Percentiles rank a stretch among this genome's conserved stretches.
Evolutionary conservation across 1,140 invertebrate species (phyloP).

Genomic region (Dinoponera quadriceps): DNA sequence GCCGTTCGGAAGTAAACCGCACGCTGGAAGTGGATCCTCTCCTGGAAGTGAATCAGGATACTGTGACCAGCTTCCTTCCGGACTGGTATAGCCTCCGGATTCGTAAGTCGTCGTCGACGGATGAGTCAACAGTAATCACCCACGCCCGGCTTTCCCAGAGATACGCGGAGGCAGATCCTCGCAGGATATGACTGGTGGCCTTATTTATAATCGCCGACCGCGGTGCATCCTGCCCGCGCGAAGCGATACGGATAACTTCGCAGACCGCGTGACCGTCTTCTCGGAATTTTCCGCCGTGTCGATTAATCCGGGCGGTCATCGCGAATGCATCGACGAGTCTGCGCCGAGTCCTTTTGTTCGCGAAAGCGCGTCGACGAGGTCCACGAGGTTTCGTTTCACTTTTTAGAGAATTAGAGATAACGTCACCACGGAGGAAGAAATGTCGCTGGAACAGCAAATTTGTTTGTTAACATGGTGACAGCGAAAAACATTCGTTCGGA

Average conservation of each 20-base stretch:
- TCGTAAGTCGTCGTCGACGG: slow-evolving; percentile 1
- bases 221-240: slow-evolving; percentile 56
- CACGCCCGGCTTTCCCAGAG: slow-evolving; percentile 51
- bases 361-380: too few relatives aligned
- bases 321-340: too few relatives aligned
- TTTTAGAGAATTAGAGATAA: too few relatives aligned
- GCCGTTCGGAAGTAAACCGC: slow-evolving; percentile 54
- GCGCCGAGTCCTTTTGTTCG: too few relatives aligned
- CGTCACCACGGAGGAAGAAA: too few relatives aligned
- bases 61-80: slow-evolving; percentile 20
- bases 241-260: slow-evolving; percentile 9
- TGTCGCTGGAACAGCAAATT: too few relatives aligned
- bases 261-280: slow-evolving; percentile 22
- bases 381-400: too few relatives aligned
- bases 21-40: too few relatives aligned
- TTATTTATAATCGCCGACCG: slow-evolving; percentile 67
- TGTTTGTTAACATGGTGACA: too few relatives aligned
- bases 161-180: slow-evolving; percentile 34
- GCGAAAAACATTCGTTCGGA: too few relatives aligned
- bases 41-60: slow-evolving; percentile 59
- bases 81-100: not conserved
- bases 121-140: slow-evolving; percentile 66
- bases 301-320: too few relatives aligned
- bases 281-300: not conserved
- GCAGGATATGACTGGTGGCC: slow-evolving; percentile 66